Percentiles rank a stretch among this genome's conserved stretches.
phyloP scores from a whole-genome alignment of 2,113 vertebrate species.

The Pithys albifrons region DNA sequence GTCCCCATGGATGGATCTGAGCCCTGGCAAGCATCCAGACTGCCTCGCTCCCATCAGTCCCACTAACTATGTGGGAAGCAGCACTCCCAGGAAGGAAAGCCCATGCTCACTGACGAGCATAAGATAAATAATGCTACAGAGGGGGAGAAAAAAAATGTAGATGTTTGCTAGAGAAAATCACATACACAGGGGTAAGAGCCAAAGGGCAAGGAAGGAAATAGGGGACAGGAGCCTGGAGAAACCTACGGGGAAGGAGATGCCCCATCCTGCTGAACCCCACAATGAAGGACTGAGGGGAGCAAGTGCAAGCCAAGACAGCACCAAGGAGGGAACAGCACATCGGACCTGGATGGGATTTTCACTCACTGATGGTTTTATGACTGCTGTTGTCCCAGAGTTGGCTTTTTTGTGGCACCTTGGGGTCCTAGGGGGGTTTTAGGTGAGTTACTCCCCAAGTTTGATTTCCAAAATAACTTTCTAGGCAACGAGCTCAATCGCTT shows the following conservation, averaged over 20 bases:
- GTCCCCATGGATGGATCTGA: fast-evolving
- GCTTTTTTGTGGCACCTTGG: neutral
- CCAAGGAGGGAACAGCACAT: fast-evolving
- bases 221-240: neutral
- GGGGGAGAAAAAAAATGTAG: neutral
- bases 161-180: neutral
- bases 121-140: neutral
- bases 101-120: neutral
- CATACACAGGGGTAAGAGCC: neutral
- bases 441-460: neutral
- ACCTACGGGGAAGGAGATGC: neutral
- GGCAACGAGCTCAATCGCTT: neutral
- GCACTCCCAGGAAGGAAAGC: neutral
- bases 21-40: neutral
- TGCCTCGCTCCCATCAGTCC: fast-evolving
- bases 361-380: neutral
- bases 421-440: neutral
- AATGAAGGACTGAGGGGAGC: fast-evolving
- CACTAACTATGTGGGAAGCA: neutral
- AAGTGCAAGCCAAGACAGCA: neutral
- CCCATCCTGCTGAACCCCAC: neutral
- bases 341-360: neutral
- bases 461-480: neutral
- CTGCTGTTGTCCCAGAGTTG: fast-evolving
- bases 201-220: neutral